Evolutionary conservation across 2,888 invertebrate genomes (phyloP), one percentile per base, ranked within the genome.

Genomic region (Rhodophaea formosa): DNA sequence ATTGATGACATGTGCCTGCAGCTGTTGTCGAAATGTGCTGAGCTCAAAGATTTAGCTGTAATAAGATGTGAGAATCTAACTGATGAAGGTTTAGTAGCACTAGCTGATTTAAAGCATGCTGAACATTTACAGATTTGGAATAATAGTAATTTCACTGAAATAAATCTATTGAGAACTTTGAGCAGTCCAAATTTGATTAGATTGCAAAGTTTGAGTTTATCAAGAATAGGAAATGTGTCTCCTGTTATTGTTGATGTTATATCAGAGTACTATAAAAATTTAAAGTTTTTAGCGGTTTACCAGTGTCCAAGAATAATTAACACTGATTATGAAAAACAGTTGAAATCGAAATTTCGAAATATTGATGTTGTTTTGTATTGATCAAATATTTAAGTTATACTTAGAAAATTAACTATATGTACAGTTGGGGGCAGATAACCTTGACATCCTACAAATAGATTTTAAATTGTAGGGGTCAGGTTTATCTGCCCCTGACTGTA

Each of bases 61-160:
- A 79, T 85, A 61, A 76, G 86, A 52, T 87, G 91, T 66, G 89
- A 92, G 64, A 75, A 70, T 60, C 77, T 92, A 1, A 86, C 88
- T 0, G 88, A 92, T 63, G 69, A 66, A 35, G 88, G 86, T 12
- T 71, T 92, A 12, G 63, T 79, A 10, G 66, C 70, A 51, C 64
- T 92, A 43, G 68, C 72, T 17, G 71, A 77, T 59, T 74, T 88
- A 15, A 74, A 73, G 61, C 66, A 67, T 15, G 66, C 90, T 60
- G 69, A 80, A 60, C 80, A 82, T 63, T 73, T 92, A 62, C 86
- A 86, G 63, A 73, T 92, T 61, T 92, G 91, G 91, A 90, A 91
- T 66, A 92, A 90, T 67, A 61, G 58, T 1, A 77, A 74, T 53
- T 91, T 92, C 65, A 76, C 84, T 17, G 87, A 90, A 71, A 64